Percentiles rank a stretch among this genome's conserved stretches.
phyloP scores from a whole-genome alignment of 2,113 vertebrate genomes.

The Conger conger region DNA sequence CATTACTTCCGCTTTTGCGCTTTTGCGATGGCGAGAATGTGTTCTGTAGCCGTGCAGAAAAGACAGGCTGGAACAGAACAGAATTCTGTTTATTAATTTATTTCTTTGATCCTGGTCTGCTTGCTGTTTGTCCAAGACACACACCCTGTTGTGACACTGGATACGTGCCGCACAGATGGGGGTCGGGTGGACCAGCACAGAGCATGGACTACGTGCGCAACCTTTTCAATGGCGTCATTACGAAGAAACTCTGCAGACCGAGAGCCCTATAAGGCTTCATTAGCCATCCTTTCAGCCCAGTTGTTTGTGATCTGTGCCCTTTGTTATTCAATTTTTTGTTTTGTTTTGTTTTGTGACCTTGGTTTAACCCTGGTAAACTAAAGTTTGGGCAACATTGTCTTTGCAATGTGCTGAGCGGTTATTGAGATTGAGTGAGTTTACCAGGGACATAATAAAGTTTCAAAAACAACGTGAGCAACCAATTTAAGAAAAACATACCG shows the following conservation, averaged over 20 bases:
- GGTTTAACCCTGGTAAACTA: not conserved
- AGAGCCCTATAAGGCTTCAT: not conserved
- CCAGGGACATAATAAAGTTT: too few relatives aligned
- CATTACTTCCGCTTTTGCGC: not conserved
- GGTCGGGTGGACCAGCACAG: not conserved
- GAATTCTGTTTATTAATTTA: not conserved
- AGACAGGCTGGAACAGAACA: not conserved
- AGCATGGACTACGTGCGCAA: not conserved
- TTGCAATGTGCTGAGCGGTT: not conserved
- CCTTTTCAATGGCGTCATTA: not conserved
- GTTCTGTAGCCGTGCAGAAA: not conserved
- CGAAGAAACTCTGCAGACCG: not conserved
- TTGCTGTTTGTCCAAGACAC: slow-evolving; percentile 7
- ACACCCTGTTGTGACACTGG: not conserved
- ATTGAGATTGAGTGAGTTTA: not conserved
- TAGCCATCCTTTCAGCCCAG: not conserved
- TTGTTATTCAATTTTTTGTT: not conserved
- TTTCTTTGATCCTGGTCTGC: not conserved
- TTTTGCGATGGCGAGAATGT: not conserved
- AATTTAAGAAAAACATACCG: too few relatives aligned
- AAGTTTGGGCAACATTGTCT: not conserved
- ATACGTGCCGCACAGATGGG: slow-evolving; percentile 3
- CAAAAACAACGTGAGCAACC: too few relatives aligned
- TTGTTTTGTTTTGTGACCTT: not conserved
- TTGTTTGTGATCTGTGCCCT: not conserved